Evolutionary conservation across 2,888 invertebrate genomes (phyloP), one percentile per base, ranked within the genome.

Genomic region (Acronicta psi): DNA sequence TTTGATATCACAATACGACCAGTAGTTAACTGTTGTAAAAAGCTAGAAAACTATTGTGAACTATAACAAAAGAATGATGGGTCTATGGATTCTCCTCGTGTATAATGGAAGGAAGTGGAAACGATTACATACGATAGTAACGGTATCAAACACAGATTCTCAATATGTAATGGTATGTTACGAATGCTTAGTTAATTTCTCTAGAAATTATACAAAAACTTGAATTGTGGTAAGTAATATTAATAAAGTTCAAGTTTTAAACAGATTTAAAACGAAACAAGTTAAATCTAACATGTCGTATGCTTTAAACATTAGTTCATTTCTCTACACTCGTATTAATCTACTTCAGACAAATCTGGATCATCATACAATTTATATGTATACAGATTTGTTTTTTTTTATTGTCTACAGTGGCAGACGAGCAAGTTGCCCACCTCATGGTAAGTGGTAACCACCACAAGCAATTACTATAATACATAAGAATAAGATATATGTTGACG

Each of bases 61-160:
- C 40, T 63, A 69, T 72, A 85, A 91, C 92, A 91, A 91, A 91
- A 84, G 84, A 92, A 89, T 90, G 83, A 86, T 86, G 83, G 86
- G 87, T 84, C 81, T 82, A 75, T 77, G 67, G 62, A 70, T 77
- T 72, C 74, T 69, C 77, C 65, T 75, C 61, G 73, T 65, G 77
- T 73, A 79, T 79, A 20, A 4, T 23, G 73, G 82, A 82, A 84
- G 80, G 86, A 88, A 90, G 87, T 81, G 73, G 76, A 75, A 77
- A 79, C 77, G 75, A 75, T 78, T 80, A 75, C 61, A 25, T 72
- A 68, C 70, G 60, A 62, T 82, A 81, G 81, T 83, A 75, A 77
- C 71, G 60, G 74, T 62, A 76, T 75, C 71, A 74, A 84, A 84
- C 73, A 66, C 68, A 62, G 58, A 68, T 62, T 61, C 53, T 54